These are phyloP conservation scores for Chaetogeoica ovagalla DNA, from an alignment of 2,888 invertebrate species.

Conservation along the genomic window DNA sequence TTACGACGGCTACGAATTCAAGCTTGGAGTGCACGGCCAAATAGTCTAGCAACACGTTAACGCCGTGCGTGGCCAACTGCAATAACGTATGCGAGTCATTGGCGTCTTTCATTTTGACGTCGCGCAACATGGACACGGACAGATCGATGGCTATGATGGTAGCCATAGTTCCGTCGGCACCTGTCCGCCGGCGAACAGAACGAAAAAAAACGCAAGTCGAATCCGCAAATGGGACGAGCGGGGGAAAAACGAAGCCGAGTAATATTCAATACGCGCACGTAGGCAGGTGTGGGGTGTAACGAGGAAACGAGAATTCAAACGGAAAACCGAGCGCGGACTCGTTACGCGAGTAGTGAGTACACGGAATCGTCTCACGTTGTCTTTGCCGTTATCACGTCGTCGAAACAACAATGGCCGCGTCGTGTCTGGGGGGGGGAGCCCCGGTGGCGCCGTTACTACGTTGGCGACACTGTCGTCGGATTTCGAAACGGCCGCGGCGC, in stretches of 20 bases:
- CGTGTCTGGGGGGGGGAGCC: no score
- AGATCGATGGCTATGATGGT: slow-evolving; percentile 73
- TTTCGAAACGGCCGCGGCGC: slow-evolving; percentile 35
- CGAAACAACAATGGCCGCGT: no score
- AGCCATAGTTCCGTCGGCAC: slow-evolving; percentile 64
- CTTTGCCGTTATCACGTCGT: no score
- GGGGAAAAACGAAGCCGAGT: no score
- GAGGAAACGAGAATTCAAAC: no score
- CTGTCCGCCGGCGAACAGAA: background rate
- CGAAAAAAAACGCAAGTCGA: no score
- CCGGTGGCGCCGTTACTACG: background rate
- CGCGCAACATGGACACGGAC: slow-evolving; percentile 72
- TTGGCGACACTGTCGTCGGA: slow-evolving; percentile 7
- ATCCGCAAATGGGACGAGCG: no score
- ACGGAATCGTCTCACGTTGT: no score
- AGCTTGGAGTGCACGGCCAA: slow-evolving; percentile 68
- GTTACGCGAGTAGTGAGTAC: no score
- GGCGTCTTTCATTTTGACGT: slow-evolving; percentile 63
- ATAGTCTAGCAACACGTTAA: slow-evolving; percentile 69
- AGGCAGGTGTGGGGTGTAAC: no score
- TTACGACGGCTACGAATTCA: slow-evolving; percentile 74
- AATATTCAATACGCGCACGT: no score
- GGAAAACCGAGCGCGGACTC: no score
- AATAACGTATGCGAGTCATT: slow-evolving; percentile 64
- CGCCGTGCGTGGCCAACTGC: slow-evolving; percentile 69